Evolutionary conservation across 1,140 invertebrate genomes (phyloP), one percentile per base, ranked within the genome.

Genomic region (Bombus breviceps): DNA sequence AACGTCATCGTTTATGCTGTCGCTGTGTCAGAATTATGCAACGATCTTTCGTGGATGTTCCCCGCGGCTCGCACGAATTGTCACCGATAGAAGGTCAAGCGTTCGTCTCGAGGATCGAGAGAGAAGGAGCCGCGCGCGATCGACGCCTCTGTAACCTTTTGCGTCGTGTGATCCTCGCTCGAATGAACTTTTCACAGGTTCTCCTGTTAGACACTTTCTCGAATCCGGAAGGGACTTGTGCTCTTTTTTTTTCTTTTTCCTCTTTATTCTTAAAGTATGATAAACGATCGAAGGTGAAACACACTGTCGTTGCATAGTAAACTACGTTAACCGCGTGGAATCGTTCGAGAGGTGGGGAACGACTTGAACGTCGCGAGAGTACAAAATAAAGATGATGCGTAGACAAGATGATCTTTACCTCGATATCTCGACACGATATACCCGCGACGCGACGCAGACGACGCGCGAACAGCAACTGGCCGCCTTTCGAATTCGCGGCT

Each of bases 401-500:
- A 34, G 18, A 53, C 68, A 68, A 64, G 59, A 81, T 25, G 18
- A 28, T 69, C 37, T 87, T 90, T 86, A 88, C 81, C 84, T 85
- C 72, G 68, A 66, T 79, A 41, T 39, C 32, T 76, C 64, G 68
- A 41, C 68, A 32, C 32, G 64, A 39, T 75, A 47, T 72, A 84
- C 73, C 57, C 84, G 47, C 79, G 86, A 91, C 88, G 89, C 91
- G 89, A 90, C 85, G 83, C 81, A 84, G 89, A 80, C 91, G 92
- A 91, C 94, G 93, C 93, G 93, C 94, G 91, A 91, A 93, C 93
- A 92, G 91, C 93, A 93, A 94, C 94, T 94, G 94, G 91, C 89
- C 89, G 93, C 92, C 94, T 94, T 93, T 93, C 93, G 93, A 94
- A 94, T 94, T 94, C 91, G 93, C 93, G 93, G 92, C 92, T 92